Base-by-base conservation (phyloP, 2,888 invertebrate species). In the Ochlodes sylvanus region DNA sequence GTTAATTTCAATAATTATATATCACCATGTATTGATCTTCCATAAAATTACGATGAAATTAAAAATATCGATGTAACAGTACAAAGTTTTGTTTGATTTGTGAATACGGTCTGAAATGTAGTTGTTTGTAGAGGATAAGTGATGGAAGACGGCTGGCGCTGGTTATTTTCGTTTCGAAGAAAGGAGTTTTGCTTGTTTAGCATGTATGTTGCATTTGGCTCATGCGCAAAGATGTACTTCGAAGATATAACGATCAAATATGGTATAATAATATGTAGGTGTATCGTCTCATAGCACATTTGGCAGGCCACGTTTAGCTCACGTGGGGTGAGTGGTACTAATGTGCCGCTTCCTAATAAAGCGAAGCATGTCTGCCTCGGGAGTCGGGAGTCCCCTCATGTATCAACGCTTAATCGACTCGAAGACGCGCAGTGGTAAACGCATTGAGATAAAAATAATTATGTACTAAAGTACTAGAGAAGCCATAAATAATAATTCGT, bases 21-120 rank as follows among this genome's bases (percentile, higher is more conserved):
- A 90, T 92, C 93, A 93, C 89, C 90, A 90, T 93, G 92, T 93
- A 93, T 92, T 91, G 93, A 92, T 93, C 93, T 92, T 93, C 93
- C 93, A 93, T 93, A 93, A 92, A 90, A 91, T 92, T 93, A 93
- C 90, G 92, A 92, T 91, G 92, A 92, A 92, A 93, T 92, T 92
- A 92, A 93, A 86, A 90, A 89, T 93, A 92, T 93, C 86, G 93
- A 93, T 93, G 93, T 93, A 93, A 92, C 89, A 92, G 88, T 88
- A 88, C 70, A 79, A 71, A 15, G 4, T 79, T 84, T 89, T 82
- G 87, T 91, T 92, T 88, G 78, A 88, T 89, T 90, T 82, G 61
- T 41, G 7, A 21, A 38, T 50, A 54, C 21, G 68, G 47, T 58
- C 57, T 47, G 47, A 47, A 17, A 41, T 17, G 15, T 19, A 9